Base-by-base conservation (phyloP, 2,888 invertebrate genomes). In the Eupithecia vulgata region DNA sequence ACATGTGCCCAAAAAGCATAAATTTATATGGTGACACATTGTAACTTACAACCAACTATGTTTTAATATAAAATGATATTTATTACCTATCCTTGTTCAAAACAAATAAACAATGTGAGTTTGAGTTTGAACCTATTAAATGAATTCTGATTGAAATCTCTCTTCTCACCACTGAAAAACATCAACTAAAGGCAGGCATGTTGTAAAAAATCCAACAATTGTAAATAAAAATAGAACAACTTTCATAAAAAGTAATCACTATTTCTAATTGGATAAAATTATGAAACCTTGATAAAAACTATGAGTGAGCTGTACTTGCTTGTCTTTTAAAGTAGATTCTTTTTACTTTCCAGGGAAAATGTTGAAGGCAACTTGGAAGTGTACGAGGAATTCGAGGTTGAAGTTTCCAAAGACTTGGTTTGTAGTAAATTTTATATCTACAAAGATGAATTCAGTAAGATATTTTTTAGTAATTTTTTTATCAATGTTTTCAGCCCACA, bases 351-450 rank as follows among this genome's bases (percentile, higher is more conserved):
- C 87, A 95, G 95, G 76, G 94, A 94, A 82, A 94, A 94, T 86
- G 86, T 85, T 30, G 94, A 94, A 81, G 93, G 93, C 59, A 94
- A 94, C 83, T 85, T 95, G 78, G 95, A 94, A 85, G 94, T 95
- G 7, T 94, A 94, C 87, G 95, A 95, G 87, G 94, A 94, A 84
- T 92, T 94, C 80, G 90, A 94, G 80, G 87, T 93, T 77, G 91
- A 92, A 88, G 90, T 94, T 71, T 87, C 92, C 57, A 92, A 91
- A 84, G 91, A 92, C 87, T 84, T 86, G 88, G 93, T 93, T 82
- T 87, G 90, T 80, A 67, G 1, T 17, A 6, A 61, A 21, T 15
- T 6, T 67, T 35, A 52, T 35, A 25, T 25, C 5, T 25, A 57
- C 57, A 57, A 57, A 21, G 21, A 52, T 52, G n/a, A 21, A 21